Base-by-base conservation (phyloP, 2,888 invertebrate genomes). In the Podabrus alpinus region DNA sequence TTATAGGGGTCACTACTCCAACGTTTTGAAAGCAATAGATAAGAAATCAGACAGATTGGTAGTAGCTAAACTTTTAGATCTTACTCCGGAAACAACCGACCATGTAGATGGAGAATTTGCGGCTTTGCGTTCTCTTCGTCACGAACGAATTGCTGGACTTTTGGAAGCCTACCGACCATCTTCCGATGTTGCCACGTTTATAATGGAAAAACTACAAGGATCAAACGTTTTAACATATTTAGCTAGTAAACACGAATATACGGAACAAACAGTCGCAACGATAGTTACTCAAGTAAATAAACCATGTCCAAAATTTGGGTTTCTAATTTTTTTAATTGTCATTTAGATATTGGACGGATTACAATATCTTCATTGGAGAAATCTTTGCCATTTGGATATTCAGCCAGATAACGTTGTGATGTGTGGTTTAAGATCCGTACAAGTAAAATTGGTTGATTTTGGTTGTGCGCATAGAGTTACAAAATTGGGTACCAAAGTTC, bases 371-470 rank as follows among this genome's bases (percentile, higher is more conserved):
- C 98, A 99, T 87, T 97, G 97, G 95, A 91, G 96, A 82, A 97
- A 97, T 2, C 92, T 93, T 80, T 94, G 95, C 81, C 96, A 97
- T 86, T 88, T 97, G 77, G 95, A 97, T 86, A 89, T 98, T 68
- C 96, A 98, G 86, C 98, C 98, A 0, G 97, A 97, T 85, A 99
- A 99, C 87, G 91, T 99, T 19, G 95, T 98, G 3, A 95, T 98
- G 94, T 92, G 94, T 1, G 93, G 94, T 0, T 93, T 96, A 15
- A 89, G 97, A 79, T 93, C 94, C 0, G 91, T 94, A 9, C 94
- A 96, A 86, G 92, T 98, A 2, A 98, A 98, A 87, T 88, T 99
- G 66, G 93, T 97, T 7, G 98, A 99, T 88, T 94, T 98, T 85
- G 98, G 97, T 0, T 93, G 94, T 5, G 94, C 97, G 1, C 94